A percentile compares a stretch with the other conserved stretches of the same genome.
These are phyloP conservation scores for Polylopha cassiicola DNA, from an alignment of 2,888 invertebrate species.

Conservation along the genomic window DNA sequence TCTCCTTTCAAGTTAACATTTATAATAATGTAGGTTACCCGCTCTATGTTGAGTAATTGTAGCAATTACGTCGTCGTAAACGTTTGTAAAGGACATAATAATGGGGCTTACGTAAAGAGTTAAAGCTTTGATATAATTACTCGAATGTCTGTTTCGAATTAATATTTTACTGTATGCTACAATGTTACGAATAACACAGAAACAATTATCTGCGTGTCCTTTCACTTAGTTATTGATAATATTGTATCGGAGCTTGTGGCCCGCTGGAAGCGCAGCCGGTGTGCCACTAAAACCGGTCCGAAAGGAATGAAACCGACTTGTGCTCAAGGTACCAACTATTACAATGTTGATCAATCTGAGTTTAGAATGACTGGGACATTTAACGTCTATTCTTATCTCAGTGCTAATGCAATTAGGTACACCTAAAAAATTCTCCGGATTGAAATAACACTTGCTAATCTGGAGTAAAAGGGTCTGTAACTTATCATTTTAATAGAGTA, in stretches of 20 bases:
- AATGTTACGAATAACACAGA: slow-evolving; percentile 61
- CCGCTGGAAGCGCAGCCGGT: slow-evolving; percentile 65
- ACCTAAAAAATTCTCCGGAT: no score
- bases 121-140: slow-evolving; percentile 1
- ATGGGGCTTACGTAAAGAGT: slow-evolving; percentile 4
- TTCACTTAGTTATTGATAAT: slow-evolving; percentile 64
- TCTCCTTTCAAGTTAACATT: slow-evolving; percentile 19
- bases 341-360: slow-evolving; percentile 73
- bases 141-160: slow-evolving; percentile 26
- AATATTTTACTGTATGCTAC: slow-evolving; percentile 47
- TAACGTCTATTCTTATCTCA: no score
- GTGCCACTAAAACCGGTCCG: slow-evolving; percentile 66
- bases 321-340: slow-evolving; percentile 57
- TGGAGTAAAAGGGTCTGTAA: no score
- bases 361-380: slow-evolving; percentile 58
- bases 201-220: slow-evolving; percentile 71
- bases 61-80: slow-evolving; percentile 17
- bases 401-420: no score
- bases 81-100: slow-evolving; percentile 17
- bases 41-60: slow-evolving; percentile 20
- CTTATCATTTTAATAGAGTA: no score
- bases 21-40: slow-evolving; percentile 20
- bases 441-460: no score
- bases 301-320: slow-evolving; percentile 65
- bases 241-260: slow-evolving; percentile 37